Evolutionary conservation across 1,140 invertebrate species (phyloP).

Genomic region (Cyclargus thomasi): DNA sequence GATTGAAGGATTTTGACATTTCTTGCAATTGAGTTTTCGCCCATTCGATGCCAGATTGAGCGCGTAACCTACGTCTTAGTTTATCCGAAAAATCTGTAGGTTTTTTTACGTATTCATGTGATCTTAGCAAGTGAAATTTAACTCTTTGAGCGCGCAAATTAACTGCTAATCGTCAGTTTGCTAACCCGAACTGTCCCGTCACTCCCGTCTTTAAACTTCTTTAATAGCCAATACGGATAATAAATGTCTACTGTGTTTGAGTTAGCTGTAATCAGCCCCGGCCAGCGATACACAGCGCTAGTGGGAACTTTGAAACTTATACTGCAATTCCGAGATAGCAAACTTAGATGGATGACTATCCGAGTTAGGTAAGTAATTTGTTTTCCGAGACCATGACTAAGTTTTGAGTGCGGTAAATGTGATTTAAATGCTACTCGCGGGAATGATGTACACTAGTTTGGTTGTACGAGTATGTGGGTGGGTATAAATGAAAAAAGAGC

Average conservation of each 20-base stretch:
- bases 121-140: too few species aligned
- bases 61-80: too few species aligned
- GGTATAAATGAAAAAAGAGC: not conserved
- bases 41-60: too few species aligned
- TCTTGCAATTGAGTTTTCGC: too few species aligned
- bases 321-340: slow-evolving; percentile 28
- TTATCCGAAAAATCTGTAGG: too few species aligned
- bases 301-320: slow-evolving; percentile 38
- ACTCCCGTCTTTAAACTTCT: too few species aligned
- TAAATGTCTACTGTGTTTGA: not conserved
- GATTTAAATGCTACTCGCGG: not conserved
- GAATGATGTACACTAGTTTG: not conserved
- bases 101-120: too few species aligned
- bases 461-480: not conserved
- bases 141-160: too few species aligned
- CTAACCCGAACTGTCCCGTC: too few species aligned
- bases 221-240: not conserved
- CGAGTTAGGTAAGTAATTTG: slow-evolving; percentile 26
- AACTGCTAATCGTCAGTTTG: too few species aligned
- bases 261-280: not conserved
- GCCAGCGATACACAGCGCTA: slow-evolving; percentile 21
- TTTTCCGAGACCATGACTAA: slow-evolving; percentile 16
- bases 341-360: slow-evolving; percentile 38
- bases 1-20: too few species aligned
- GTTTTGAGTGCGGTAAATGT: not conserved